Conservation (phyloP, 2,113 vertebrate species). For the Mastomys coucha region DNA sequence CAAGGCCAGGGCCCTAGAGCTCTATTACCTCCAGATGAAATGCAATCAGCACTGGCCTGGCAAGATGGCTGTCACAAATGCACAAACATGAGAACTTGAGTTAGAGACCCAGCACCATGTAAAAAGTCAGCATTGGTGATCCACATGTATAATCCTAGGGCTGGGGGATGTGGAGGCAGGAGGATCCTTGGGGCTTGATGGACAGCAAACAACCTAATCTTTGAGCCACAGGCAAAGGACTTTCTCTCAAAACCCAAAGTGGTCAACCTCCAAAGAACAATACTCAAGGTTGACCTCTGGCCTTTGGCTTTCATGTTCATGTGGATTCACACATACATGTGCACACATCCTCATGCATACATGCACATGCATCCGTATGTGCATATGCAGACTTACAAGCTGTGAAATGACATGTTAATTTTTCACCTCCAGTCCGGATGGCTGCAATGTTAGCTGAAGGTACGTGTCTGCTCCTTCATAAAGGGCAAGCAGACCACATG, state of each 20-base stretch:
- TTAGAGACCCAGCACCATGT: neutral
- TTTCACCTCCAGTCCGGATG: no score
- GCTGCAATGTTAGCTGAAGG: neutral
- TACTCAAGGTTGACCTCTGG: neutral
- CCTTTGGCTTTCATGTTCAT: neutral
- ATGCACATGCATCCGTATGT: no score
- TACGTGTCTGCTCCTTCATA: neutral
- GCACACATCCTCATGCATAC: neutral
- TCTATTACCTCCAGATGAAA: neutral
- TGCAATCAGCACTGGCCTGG: neutral
- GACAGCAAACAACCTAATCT: neutral
- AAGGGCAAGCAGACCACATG: no score
- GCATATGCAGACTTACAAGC: neutral
- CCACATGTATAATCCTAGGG: neutral
- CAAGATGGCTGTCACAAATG: neutral
- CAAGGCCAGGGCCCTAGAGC: neutral
- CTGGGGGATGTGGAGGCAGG: no score
- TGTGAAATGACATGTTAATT: neutral
- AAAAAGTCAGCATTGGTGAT: neutral
- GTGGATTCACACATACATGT: neutral
- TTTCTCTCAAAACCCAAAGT: neutral
- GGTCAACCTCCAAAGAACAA: neutral
- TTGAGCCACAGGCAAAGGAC: neutral
- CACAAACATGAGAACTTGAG: neutral
- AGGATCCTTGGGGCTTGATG: neutral